Conservation (phyloP, 2,113 vertebrate species). For the Suncus etruscus region DNA sequence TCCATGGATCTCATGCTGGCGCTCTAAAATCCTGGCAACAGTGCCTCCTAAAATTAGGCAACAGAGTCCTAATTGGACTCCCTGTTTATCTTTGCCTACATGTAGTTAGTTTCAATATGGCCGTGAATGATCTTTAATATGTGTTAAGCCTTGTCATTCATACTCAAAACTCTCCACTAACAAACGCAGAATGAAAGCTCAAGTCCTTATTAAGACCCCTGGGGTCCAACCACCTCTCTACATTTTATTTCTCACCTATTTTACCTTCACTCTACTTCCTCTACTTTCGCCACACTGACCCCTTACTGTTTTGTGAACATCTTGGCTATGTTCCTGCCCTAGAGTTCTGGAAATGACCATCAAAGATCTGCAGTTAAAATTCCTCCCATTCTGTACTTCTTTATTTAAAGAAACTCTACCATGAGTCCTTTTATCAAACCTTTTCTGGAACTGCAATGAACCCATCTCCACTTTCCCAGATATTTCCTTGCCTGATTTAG, state of each 20-base stretch:
- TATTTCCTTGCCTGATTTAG: background rate
- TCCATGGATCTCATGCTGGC: background rate
- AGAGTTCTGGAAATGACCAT: background rate
- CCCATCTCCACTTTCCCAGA: background rate
- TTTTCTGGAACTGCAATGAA: no score
- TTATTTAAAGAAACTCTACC: no score
- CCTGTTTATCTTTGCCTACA: slow-evolving; percentile 5
- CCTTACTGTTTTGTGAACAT: background rate
- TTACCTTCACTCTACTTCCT: background rate
- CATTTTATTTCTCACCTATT: background rate
- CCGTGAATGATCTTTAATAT: background rate
- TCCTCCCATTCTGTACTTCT: no score
- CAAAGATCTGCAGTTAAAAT: background rate
- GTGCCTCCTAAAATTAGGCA: background rate
- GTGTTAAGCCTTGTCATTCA: background rate
- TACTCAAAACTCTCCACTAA: background rate
- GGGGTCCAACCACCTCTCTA: background rate
- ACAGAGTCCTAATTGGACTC: background rate
- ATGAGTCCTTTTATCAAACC: no score
- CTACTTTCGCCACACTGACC: background rate
- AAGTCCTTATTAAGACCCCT: background rate
- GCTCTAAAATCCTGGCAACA: background rate
- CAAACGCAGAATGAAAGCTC: background rate
- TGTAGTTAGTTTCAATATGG: background rate
- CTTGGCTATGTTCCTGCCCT: background rate